Base-by-base conservation (phyloP, 1,140 invertebrate genomes). In the Drosophila kanapiae region DNA sequence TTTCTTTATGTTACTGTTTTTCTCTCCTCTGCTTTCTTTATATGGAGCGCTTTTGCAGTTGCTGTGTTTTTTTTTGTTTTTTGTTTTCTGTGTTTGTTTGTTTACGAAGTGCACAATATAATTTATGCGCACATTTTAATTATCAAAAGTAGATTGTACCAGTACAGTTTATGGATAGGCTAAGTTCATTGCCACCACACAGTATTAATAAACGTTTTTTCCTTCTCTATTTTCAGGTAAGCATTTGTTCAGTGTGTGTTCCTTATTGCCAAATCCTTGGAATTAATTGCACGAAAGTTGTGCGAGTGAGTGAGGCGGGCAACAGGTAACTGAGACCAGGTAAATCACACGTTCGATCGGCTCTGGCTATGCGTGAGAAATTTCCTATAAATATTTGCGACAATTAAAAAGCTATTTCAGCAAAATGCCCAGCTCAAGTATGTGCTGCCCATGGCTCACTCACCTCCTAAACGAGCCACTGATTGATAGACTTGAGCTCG, bases 51-150 rank as follows among this genome's bases (percentile, higher is more conserved):
- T 33, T 38, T 53, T 23, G 43, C 43, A 13, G 6, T 59, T 38
- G 31, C 10, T 31, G 6, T 31, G 6, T 62, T 27, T 40, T 10
- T 29, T 23, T 23, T 23, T 1, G 1, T 62, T 27, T 40, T 38
- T 38, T 16, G 16, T 54, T 37, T 67, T 31, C 62, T 47, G 40
- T 59, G 31, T 59, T 33, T 47, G 47, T 67, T 70, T 68, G 63
- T 47, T 54, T 54, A 54, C 43, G 51, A 57, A 65, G 38, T 65
- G 51, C 53, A 48, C 58, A 63, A 48, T 76, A 76, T 76, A 76
- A 76, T 76, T 76, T 67, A 76, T 76, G 74, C 74, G 61, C 72
- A 76, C 72, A 76, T 43, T 76, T 76, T 76, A 76, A 76, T 67
- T 53, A 76, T 58, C 38, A 42, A 76, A 37, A 54, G 67, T 70